phyloP scores from a whole-genome alignment of 2,888 invertebrate species.

The Thera britannica region DNA sequence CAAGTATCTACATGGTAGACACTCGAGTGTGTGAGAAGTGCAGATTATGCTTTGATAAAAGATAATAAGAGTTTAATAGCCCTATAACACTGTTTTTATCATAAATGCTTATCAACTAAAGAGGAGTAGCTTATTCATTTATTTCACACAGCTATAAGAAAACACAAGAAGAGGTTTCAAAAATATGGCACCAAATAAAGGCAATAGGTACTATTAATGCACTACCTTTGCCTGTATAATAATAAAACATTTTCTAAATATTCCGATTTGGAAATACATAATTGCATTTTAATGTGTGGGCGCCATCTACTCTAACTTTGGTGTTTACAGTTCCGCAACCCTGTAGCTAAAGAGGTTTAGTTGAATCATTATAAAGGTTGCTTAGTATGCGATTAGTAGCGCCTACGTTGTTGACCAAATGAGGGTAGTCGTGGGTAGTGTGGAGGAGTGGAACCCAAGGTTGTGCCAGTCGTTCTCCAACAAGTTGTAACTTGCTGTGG shows the following conservation, averaged over 20 bases:
- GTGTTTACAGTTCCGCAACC: constrained; percentile 71
- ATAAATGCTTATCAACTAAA: constrained; percentile 43
- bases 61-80: constrained; percentile 77
- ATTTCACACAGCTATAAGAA: too few species aligned
- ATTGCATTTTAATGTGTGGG: constrained; percentile 70
- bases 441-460: constrained; percentile 83
- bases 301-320: constrained; percentile 61
- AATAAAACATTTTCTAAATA: not conserved
- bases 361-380: constrained; percentile 77
- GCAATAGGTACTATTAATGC: too few species aligned
- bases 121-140: not conserved
- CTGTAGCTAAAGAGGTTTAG: constrained; percentile 72
- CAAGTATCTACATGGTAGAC: constrained; percentile 50
- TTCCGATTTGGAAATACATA: constrained; percentile 38
- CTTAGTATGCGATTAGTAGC: constrained; percentile 75
- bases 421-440: constrained; percentile 82
- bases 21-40: constrained; percentile 50
- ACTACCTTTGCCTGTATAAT: not conserved
- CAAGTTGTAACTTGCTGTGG: constrained; percentile 73
- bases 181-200: too few species aligned
- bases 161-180: too few species aligned
- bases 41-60: constrained; percentile 71
- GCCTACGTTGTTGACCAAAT: constrained; percentile 82
- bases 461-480: constrained; percentile 76
- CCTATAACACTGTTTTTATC: constrained; percentile 55